Base-by-base conservation (phyloP, 2,888 invertebrate species). In the Podotricha telesiphe region DNA sequence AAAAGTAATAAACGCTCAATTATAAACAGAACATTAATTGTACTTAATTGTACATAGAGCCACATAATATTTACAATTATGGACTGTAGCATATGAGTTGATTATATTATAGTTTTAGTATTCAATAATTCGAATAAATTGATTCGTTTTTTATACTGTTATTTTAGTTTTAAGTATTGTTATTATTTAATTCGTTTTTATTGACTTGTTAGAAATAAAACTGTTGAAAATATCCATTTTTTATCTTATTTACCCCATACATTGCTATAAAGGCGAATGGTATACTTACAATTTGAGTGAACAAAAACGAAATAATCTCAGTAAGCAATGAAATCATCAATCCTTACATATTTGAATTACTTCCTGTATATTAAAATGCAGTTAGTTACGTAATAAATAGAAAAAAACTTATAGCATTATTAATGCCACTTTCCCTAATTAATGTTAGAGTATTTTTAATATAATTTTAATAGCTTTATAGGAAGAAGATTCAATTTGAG, bases 121-220 rank as follows among this genome's bases (percentile, higher is more conserved):
- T 10, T 1, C 6, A 8, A 37, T 8, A 8, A 37, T 8, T n/a
- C 10, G 10, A 8, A 1, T 37, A 37, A 42, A 59, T 45, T 59
- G 22, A 45, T 4, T 15, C 20, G 15, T 58, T 40, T 8, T n/a
- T 53, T 55, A 5, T 19, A 11, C 45, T 45, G 15, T 59, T 45
- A 45, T 22, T 22, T 10, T 20, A 59, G 11, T 22, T 6, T 42
- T 45, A 22, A 45, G 22, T 17, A 28, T n/a, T 59, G 45, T 59
- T 59, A 17, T 59, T 59, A 45, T 45, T 45, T 59, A 42, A 58
- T 42, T 59, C 2, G 40, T 42, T 2, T 59, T 45, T 17, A 11
- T 45, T 45, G 58, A 22, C 2, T 59, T 59, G 59, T 58, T 42
- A 59, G n/a, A 45, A 55, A 59, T 59, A 59, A 59, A 59, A 45